Evolutionary conservation across 2,888 invertebrate species (phyloP).

Genomic region (Ganaspis brasiliensis): DNA sequence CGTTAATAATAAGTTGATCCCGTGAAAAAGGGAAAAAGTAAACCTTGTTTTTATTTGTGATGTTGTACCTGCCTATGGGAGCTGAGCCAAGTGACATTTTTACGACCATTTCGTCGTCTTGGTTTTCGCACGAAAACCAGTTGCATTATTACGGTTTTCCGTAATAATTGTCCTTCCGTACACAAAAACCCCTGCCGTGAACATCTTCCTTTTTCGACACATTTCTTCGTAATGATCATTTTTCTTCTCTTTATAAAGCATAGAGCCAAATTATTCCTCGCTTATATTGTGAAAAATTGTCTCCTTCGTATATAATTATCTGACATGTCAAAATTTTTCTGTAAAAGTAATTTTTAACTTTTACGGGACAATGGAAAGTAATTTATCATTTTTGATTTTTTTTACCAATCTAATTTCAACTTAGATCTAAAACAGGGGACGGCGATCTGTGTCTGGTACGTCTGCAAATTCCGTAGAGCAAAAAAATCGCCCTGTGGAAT

Average conservation of each 20-base stretch:
- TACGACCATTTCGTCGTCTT: constrained; percentile 37
- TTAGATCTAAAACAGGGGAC: no score
- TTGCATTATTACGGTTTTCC: constrained; percentile 71
- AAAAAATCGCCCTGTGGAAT: no score
- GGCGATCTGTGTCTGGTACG: no score
- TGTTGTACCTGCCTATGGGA: constrained; percentile 49
- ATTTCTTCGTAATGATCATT: constrained; percentile 18
- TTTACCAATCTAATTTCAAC: no score
- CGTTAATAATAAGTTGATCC: constrained; percentile 20
- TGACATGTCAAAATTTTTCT: neutral
- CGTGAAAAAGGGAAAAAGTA: neutral
- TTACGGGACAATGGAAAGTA: no score
- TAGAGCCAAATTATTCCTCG: constrained; percentile 8
- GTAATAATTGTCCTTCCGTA: constrained; percentile 64
- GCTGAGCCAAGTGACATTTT: constrained; percentile 20
- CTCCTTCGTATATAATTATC: neutral
- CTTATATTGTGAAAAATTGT: neutral
- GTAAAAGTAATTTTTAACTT: neutral
- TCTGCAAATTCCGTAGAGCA: no score
- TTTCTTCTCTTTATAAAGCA: constrained; percentile 30
- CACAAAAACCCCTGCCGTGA: constrained; percentile 6
- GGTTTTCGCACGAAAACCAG: constrained; percentile 43
- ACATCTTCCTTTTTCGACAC: constrained; percentile 19
- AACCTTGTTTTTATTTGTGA: constrained; percentile 32
- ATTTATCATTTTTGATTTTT: no score